Evolutionary conservation across 2,888 invertebrate genomes (phyloP), one percentile per base, ranked within the genome.

Genomic region (Falcaria lacertinaria): DNA sequence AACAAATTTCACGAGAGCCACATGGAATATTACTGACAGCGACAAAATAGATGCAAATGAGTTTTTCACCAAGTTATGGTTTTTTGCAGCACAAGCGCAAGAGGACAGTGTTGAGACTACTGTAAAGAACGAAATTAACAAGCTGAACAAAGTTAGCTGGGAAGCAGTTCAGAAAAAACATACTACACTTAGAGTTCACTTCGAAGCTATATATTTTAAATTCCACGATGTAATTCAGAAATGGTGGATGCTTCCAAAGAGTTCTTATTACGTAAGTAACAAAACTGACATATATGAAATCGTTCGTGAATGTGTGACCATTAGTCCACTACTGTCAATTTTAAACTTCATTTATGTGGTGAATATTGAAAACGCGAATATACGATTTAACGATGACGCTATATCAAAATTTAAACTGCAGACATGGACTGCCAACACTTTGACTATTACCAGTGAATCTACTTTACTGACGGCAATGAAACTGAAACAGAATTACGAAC

Each of bases 171-270:
- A 15, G 8, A 37, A 7, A 14, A 15, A 22, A 14, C 19, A 22
- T 15, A 4, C 19, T 7, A 14, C 37, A 0, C 11, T 37, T 7
- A 19, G 11, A 11, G 14, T 43, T 35, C 35, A 43, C 17, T 28
- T 35, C 28, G 35, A 43, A 4, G 43, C 43, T 14, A 19, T 43
- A 4, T 43, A 35, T 39, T 17, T 43, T 4, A 43, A 39, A 43
- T 32, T 39, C 19, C 43, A 43, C n/a, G 39, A 43, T 35, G 33
- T 34, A 33, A 33, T 43, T 32, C 43, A 43, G 13, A 43, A 39
- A 35, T 43, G 43, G 43, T 39, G 39, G 39, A 35, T 43, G 35
- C 15, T 25, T 4, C 37, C 22, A 14, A 22, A 6, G 14, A 37
- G 8, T n/a, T 19, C 25, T 14, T 15, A 2, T 1, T 37, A 37